Percentiles rank a stretch among this genome's conserved stretches.
Conservation (phyloP, 2,888 invertebrate genomes). For the Schizotus pectinicornis region DNA sequence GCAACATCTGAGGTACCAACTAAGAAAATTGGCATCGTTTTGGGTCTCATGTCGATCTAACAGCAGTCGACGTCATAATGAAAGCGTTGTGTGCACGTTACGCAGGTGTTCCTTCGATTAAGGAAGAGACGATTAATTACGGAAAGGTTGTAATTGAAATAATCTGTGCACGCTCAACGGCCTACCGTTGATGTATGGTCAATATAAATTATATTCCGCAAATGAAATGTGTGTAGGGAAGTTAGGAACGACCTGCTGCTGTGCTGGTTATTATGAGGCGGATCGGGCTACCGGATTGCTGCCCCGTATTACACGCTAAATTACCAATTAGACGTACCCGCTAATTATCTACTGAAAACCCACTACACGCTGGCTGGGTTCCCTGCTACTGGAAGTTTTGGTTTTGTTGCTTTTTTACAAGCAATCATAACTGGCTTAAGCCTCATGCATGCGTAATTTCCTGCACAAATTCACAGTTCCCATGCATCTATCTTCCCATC, state of each 20-base stretch:
- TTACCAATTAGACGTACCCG: slow-evolving; percentile 52
- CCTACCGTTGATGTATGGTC: slow-evolving; percentile 17
- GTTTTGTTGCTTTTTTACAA: slow-evolving; percentile 23
- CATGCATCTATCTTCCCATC: too few relatives aligned
- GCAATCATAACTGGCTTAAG: slow-evolving; percentile 11
- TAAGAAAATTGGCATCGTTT: neutral
- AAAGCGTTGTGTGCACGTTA: neutral
- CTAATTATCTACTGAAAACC: slow-evolving; percentile 40
- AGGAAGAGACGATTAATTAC: slow-evolving; percentile 19
- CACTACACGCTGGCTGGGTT: slow-evolving; percentile 15
- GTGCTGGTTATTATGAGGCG: slow-evolving; percentile 41
- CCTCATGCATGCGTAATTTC: slow-evolving; percentile 22
- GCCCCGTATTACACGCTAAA: slow-evolving; percentile 47
- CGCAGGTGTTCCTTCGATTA: neutral
- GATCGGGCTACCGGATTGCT: slow-evolving; percentile 45
- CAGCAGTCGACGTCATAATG: neutral
- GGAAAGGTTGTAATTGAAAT: slow-evolving; percentile 24
- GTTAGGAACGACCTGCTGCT: slow-evolving; percentile 34
- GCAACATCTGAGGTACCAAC: too few relatives aligned
- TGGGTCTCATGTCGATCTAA: slow-evolving; percentile 2
- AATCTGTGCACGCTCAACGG: slow-evolving; percentile 22
- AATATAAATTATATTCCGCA: slow-evolving; percentile 27
- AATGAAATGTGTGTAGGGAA: slow-evolving; percentile 30
- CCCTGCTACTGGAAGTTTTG: slow-evolving; percentile 25
- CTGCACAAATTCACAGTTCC: slow-evolving; percentile 6